A percentile compares a stretch with the other conserved stretches of the same genome.
Evolutionary conservation across 2,797 vertebrate species (phyloP).

Genomic region (Choloepus didactylus): DNA sequence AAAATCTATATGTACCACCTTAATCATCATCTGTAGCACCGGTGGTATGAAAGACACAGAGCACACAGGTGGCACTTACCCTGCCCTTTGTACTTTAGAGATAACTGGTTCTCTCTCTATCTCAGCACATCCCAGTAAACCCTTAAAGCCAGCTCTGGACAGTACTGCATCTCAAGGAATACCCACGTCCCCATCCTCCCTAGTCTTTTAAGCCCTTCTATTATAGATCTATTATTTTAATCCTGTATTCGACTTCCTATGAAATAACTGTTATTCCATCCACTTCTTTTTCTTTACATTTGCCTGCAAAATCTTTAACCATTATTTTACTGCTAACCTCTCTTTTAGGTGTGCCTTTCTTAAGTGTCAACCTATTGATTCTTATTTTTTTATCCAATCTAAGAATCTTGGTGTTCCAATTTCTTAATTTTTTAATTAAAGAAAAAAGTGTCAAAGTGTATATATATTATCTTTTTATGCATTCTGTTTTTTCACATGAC

Average conservation of each 20-base stretch:
- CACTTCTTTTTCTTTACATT: not conserved
- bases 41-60: not conserved
- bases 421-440: not conserved
- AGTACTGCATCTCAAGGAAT: not conserved
- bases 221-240: not conserved
- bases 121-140: not conserved
- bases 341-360: not conserved
- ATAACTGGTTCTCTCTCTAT: not conserved
- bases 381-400: not conserved
- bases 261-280: not conserved
- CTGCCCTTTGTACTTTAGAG: not conserved
- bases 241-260: slow-evolving; percentile 24
- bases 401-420: not conserved
- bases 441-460: not conserved
- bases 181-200: not conserved
- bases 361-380: not conserved
- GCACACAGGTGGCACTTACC: not conserved
- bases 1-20: not conserved
- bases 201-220: not conserved
- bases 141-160: not conserved
- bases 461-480: not conserved
- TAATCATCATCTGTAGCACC: not conserved
- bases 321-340: not conserved
- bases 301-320: not conserved
- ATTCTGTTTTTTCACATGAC: not conserved